Evolutionary conservation across 2,888 invertebrate genomes (phyloP).

Genomic region (Pterostichus madidus): DNA sequence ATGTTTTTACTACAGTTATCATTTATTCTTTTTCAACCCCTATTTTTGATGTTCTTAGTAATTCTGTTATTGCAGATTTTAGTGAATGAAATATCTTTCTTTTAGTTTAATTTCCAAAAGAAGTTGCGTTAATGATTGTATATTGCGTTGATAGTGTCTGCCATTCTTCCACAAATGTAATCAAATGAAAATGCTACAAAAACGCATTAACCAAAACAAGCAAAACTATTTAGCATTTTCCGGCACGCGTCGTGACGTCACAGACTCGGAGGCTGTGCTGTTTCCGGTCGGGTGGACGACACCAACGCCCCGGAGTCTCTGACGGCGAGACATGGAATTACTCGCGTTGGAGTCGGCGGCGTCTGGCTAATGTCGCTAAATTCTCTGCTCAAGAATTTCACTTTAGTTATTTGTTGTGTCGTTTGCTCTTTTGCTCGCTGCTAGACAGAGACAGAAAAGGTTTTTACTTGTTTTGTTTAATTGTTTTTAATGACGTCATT

Average conservation of each 20-base stretch:
- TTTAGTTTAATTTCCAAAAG: no score
- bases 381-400: slow-evolving; percentile 52
- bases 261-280: not conserved
- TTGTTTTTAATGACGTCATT: slow-evolving; percentile 51
- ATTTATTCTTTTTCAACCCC: no score
- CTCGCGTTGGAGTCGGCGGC: slow-evolving; percentile 19
- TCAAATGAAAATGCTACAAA: no score
- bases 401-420: slow-evolving; percentile 37
- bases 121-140: no score
- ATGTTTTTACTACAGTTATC: no score
- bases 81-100: no score
- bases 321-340: slow-evolving; percentile 22
- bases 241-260: slow-evolving; percentile 4
- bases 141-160: no score
- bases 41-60: no score
- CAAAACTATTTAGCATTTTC: not conserved
- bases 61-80: no score
- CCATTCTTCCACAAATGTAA: no score
- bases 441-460: not conserved
- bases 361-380: slow-evolving; percentile 53
- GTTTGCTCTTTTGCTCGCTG: slow-evolving; percentile 5
- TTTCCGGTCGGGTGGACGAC: slow-evolving; percentile 16
- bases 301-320: slow-evolving; percentile 16
- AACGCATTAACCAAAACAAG: no score
- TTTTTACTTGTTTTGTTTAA: slow-evolving; percentile 47